A percentile compares a stretch with the other conserved stretches of the same genome.
Evolutionary conservation across 2,797 vertebrate genomes (phyloP).

Genomic region (Anableps anableps): DNA sequence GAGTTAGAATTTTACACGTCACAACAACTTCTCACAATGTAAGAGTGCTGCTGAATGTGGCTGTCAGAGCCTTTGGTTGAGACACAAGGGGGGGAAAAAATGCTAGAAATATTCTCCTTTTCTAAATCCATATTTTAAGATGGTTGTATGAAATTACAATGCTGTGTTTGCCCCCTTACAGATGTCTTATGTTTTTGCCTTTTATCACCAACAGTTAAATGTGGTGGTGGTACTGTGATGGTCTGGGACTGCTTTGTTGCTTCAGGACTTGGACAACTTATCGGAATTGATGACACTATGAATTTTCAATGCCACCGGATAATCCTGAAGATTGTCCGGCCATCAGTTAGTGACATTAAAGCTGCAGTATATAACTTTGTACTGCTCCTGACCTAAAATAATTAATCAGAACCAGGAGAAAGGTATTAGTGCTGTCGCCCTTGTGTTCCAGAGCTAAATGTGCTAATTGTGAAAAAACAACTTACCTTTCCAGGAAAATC

Average conservation of each 20-base stretch:
- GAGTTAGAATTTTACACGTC: slow-evolving; percentile 57
- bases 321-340: not conserved
- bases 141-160: slow-evolving; percentile 4
- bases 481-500: too few relatives aligned
- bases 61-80: slow-evolving; percentile 24
- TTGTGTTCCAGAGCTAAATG: too few relatives aligned
- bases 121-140: slow-evolving; percentile 49
- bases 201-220: not conserved
- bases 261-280: not conserved
- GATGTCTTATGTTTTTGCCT: not conserved
- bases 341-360: not conserved
- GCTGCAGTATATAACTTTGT: too few relatives aligned
- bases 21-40: slow-evolving; percentile 45
- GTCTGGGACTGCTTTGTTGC: not conserved
- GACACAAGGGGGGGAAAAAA: slow-evolving; percentile 16
- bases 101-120: slow-evolving; percentile 24
- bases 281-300: not conserved
- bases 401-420: too few relatives aligned
- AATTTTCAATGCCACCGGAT: not conserved
- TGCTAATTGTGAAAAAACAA: too few relatives aligned
- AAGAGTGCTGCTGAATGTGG: slow-evolving; percentile 30
- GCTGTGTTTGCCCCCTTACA: not conserved
- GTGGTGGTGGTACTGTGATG: not conserved
- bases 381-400: too few relatives aligned
- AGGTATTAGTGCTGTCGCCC: too few relatives aligned